These are phyloP conservation scores for Heliangelus exortis DNA, from an alignment of 2,797 vertebrate species.

Conservation along the genomic window DNA sequence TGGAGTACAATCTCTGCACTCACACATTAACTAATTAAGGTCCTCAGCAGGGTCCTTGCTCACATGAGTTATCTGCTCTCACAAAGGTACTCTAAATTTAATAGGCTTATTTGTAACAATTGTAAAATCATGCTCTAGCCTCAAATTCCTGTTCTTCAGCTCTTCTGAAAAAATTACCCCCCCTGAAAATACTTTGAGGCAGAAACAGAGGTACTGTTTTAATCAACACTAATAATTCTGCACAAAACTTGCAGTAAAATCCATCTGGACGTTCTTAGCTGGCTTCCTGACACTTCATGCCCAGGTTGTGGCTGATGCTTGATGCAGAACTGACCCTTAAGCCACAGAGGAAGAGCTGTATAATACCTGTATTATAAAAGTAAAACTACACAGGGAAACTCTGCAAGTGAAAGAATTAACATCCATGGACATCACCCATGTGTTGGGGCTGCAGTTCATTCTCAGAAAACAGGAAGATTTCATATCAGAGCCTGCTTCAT, in stretches of 20 bases:
- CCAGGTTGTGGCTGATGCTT: neutral
- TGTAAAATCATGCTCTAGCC: neutral
- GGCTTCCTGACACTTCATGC: fast-evolving
- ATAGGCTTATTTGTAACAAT: neutral
- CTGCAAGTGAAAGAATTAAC: neutral
- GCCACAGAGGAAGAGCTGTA: neutral
- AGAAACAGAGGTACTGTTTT: neutral
- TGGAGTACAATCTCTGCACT: constrained; percentile 13
- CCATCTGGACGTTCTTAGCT: neutral
- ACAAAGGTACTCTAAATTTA: neutral
- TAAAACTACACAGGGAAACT: neutral
- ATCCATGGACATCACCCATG: fast-evolving
- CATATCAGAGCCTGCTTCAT: neutral
- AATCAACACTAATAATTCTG: neutral
- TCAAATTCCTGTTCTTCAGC: neutral
- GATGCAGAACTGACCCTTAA: neutral
- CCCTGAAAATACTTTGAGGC: neutral
- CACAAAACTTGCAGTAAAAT: neutral
- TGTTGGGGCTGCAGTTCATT: neutral
- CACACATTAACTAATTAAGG: constrained; percentile 7
- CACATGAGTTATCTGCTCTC: neutral
- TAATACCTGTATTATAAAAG: neutral
- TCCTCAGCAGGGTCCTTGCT: constrained; percentile 10
- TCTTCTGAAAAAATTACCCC: neutral
- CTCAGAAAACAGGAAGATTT: neutral